Evolutionary conservation across 2,888 invertebrate genomes (phyloP).

Genomic region (Exephanes ischioxanthus): DNA sequence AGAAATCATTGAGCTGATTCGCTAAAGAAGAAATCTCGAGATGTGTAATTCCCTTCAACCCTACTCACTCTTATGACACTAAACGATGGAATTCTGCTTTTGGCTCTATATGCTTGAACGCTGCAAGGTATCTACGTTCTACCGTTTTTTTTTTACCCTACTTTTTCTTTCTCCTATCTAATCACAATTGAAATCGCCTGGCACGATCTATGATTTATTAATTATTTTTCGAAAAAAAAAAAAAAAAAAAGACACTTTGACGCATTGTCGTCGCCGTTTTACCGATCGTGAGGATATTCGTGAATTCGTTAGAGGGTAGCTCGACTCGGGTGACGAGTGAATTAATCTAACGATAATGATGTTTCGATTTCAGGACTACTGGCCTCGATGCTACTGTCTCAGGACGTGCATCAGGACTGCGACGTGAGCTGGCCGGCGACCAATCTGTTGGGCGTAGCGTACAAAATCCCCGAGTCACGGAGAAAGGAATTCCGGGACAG

Average conservation of each 20-base stretch:
- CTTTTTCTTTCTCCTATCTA: slow-evolving; percentile 44
- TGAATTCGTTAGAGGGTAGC: slow-evolving; percentile 22
- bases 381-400: slow-evolving; percentile 76
- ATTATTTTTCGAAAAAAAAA: slow-evolving; percentile 5
- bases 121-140: slow-evolving; percentile 47
- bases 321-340: slow-evolving; percentile 1
- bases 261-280: slow-evolving; percentile 15
- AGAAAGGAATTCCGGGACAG: slow-evolving; percentile 35
- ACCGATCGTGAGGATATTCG: slow-evolving; percentile 7
- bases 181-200: slow-evolving; percentile 41
- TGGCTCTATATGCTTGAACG: slow-evolving; percentile 55
- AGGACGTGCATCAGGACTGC: slow-evolving; percentile 66
- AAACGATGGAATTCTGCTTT: slow-evolving; percentile 48
- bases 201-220: slow-evolving; percentile 46
- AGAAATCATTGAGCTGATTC: not conserved
- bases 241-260: slow-evolving; percentile 16
- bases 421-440: slow-evolving; percentile 63
- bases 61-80: slow-evolving; percentile 6
- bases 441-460: slow-evolving; percentile 54
- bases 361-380: slow-evolving; percentile 78
- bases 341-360: slow-evolving; percentile 46
- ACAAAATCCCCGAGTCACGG: slow-evolving; percentile 28
- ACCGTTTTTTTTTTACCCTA: slow-evolving; percentile 18
- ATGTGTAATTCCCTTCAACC: not conserved
- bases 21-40: not conserved